phyloP scores from a whole-genome alignment of 1,140 invertebrate genomes.

The Pristionchus pacificus region DNA sequence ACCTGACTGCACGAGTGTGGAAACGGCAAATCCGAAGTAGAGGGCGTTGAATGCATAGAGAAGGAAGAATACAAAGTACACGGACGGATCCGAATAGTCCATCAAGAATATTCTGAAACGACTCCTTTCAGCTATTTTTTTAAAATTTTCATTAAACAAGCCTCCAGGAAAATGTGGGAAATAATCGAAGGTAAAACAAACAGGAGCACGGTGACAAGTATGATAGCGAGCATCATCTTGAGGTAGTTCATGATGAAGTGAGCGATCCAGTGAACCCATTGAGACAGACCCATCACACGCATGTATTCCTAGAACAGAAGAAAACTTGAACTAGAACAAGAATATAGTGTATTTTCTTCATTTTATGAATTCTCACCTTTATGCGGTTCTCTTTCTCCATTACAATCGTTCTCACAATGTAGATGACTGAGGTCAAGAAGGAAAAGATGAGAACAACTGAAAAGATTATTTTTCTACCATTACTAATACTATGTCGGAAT shows the following conservation, averaged over 20 bases:
- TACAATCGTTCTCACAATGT: conserved; percentile 47
- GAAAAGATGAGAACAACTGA: conserved; percentile 45
- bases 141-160: too few relatives aligned
- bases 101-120: too few relatives aligned
- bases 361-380: conserved; percentile 22
- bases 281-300: conserved; percentile 80
- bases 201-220: conserved; percentile 62
- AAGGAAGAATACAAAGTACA: conserved; percentile 63
- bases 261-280: conserved; percentile 76
- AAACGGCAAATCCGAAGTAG: conserved; percentile 69
- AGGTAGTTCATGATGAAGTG: conserved; percentile 76
- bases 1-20: conserved; percentile 69
- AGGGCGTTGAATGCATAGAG: conserved; percentile 66
- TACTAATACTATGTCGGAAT: too few relatives aligned
- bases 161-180: neutral
- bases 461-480: too few relatives aligned
- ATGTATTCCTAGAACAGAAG: conserved; percentile 76
- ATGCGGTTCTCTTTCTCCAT: conserved; percentile 47
- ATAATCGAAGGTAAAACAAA: neutral
- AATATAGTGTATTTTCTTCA: conserved; percentile 54
- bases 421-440: conserved; percentile 49
- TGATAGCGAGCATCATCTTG: conserved; percentile 66
- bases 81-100: conserved; percentile 38
- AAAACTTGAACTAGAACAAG: conserved; percentile 40
- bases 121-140: too few relatives aligned